phyloP scores from a whole-genome alignment of 2,797 vertebrate genomes.

The Adelosebastes latens region DNA sequence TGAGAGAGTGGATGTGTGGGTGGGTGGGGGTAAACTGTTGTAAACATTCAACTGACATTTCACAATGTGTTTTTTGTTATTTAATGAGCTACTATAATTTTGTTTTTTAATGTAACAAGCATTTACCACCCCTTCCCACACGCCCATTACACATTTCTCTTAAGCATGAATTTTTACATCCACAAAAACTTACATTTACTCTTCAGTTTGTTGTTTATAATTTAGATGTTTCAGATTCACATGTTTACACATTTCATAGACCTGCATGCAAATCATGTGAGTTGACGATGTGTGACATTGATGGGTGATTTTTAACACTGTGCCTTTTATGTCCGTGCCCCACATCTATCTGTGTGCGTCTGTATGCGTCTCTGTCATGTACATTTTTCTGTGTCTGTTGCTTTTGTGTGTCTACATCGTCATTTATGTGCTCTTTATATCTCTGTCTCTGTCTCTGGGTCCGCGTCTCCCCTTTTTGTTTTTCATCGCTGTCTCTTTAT shows the following conservation, averaged over 20 bases:
- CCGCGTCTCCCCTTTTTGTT: slow-evolving; percentile 63
- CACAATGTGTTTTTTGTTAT: slow-evolving; percentile 48
- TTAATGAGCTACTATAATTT: slow-evolving; percentile 28
- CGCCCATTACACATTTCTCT: slow-evolving; percentile 44
- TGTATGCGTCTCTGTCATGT: slow-evolving; percentile 43
- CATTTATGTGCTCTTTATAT: slow-evolving; percentile 51
- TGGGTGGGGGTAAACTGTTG: slow-evolving; percentile 62
- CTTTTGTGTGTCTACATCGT: slow-evolving; percentile 43
- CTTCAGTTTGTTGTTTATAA: slow-evolving; percentile 11
- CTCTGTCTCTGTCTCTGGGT: slow-evolving; percentile 54
- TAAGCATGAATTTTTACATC: slow-evolving; percentile 43
- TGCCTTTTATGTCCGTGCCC: slow-evolving; percentile 68
- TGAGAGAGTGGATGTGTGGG: slow-evolving; percentile 69
- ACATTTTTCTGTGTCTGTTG: slow-evolving; percentile 52
- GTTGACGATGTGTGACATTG: slow-evolving; percentile 40
- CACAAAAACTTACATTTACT: slow-evolving; percentile 21
- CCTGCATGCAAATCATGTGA: slow-evolving; percentile 62
- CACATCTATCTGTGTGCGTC: slow-evolving; percentile 61
- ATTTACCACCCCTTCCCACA: slow-evolving; percentile 66
- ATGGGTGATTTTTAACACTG: slow-evolving; percentile 60
- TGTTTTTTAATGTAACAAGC: slow-evolving; percentile 54
- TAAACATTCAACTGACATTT: slow-evolving; percentile 63
- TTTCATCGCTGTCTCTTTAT: slow-evolving; percentile 64
- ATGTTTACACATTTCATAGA: slow-evolving; percentile 50
- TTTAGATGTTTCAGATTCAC: not conserved